Percentiles rank a stretch among this genome's conserved stretches.
Evolutionary conservation across 1,140 invertebrate genomes (phyloP).

Genomic region (Aphelenchoides fujianensis): DNA sequence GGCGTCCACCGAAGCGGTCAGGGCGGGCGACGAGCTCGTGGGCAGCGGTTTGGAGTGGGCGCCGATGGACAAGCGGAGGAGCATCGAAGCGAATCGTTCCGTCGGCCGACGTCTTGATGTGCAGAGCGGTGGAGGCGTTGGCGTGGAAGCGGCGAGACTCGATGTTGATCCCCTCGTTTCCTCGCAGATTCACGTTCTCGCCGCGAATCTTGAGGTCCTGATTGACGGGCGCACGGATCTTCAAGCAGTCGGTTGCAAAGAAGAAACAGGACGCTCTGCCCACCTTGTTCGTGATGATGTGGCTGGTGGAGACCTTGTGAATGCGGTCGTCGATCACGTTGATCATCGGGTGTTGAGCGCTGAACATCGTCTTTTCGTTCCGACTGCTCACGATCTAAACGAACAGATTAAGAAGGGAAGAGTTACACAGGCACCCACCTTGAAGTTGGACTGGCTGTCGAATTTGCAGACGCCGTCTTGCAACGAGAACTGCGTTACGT

Average conservation of each 20-base stretch:
- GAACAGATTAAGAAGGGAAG: slow-evolving; percentile 1
- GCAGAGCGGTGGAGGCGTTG: slow-evolving; percentile 41
- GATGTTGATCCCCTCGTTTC: slow-evolving; percentile 48
- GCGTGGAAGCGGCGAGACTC: slow-evolving; percentile 43
- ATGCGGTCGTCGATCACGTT: slow-evolving; percentile 46
- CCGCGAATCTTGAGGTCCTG: slow-evolving; percentile 39
- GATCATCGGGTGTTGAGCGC: slow-evolving; percentile 43
- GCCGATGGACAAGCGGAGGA: slow-evolving; percentile 35
- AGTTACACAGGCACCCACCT: slow-evolving; percentile 29
- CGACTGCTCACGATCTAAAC: slow-evolving; percentile 32
- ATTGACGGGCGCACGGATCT: slow-evolving; percentile 49
- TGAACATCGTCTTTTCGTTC: slow-evolving; percentile 49
- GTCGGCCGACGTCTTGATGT: slow-evolving; percentile 51
- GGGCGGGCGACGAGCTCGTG: slow-evolving; percentile 48
- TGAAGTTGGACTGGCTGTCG: slow-evolving; percentile 40
- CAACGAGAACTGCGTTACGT: slow-evolving; percentile 37
- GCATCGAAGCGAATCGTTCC: slow-evolving; percentile 42
- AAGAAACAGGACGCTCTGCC: slow-evolving; percentile 27
- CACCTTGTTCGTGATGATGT: slow-evolving; percentile 54
- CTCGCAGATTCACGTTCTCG: slow-evolving; percentile 47
- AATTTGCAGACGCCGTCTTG: slow-evolving; percentile 48
- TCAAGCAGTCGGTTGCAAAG: slow-evolving; percentile 18
- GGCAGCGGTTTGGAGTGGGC: slow-evolving; percentile 36
- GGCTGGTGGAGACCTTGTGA: slow-evolving; percentile 37
- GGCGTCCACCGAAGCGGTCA: slow-evolving; percentile 56